Conservation (phyloP, 2,797 vertebrate species). For the Garrulus glandarius region DNA sequence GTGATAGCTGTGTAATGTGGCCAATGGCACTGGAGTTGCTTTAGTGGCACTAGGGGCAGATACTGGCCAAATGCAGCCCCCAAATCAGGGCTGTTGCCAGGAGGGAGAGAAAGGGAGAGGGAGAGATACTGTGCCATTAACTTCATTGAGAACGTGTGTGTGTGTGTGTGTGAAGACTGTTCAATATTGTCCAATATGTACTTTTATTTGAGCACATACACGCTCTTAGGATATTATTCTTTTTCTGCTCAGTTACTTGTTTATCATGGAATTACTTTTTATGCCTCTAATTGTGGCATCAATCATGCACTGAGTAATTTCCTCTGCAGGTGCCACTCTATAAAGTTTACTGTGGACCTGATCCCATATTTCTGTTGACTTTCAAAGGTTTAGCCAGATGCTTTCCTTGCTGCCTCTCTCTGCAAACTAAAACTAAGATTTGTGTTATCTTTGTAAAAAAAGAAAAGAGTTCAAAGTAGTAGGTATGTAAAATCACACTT, state of each 20-base stretch:
- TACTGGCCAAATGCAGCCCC: neutral
- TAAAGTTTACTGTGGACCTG: conserved; percentile 42
- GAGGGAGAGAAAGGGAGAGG: neutral
- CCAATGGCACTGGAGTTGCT: neutral
- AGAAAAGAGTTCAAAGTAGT: neutral
- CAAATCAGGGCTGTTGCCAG: fast-evolving
- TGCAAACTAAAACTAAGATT: neutral
- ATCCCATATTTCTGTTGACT: conserved; percentile 48
- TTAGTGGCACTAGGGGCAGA: neutral
- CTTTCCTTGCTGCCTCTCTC: neutral
- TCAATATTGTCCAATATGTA: neutral
- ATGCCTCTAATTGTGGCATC: conserved; percentile 50
- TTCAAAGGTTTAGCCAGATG: conserved; percentile 13
- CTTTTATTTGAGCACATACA: neutral
- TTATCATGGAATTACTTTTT: conserved; percentile 49
- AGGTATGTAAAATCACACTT: neutral
- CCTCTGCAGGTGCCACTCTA: conserved; percentile 41
- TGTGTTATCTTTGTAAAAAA: neutral
- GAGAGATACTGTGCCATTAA: neutral
- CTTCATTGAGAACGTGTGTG: neutral
- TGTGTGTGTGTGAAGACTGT: neutral
- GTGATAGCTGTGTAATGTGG: neutral
- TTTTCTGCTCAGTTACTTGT: neutral
- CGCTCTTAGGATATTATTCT: neutral
- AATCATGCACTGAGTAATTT: conserved; percentile 46